phyloP scores from a whole-genome alignment of 2,888 invertebrate species.

The Nesidiocoris tenuis region DNA sequence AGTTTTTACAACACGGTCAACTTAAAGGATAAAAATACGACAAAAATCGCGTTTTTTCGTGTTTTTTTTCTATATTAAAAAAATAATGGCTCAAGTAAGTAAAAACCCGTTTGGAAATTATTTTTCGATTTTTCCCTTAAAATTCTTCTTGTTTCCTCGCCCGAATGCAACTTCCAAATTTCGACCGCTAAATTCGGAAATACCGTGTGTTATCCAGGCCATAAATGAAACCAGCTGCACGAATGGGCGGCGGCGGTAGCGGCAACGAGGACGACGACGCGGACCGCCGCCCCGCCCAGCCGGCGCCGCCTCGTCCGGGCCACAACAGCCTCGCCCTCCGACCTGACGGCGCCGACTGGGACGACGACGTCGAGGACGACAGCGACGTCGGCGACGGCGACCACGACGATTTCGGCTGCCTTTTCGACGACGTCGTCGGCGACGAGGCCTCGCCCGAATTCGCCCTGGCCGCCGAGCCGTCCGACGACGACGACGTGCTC shows the following conservation, averaged over 20 bases:
- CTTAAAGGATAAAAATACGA: no score
- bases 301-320: not conserved
- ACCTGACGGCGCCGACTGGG: not conserved
- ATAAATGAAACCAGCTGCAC: constrained; percentile 32
- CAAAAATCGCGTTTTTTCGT: no score
- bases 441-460: not conserved
- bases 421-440: not conserved
- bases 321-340: not conserved
- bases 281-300: not conserved
- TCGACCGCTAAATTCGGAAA: no score
- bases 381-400: not conserved
- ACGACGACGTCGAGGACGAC: not conserved
- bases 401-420: not conserved
- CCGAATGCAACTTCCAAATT: no score
- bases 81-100: no score
- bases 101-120: no score
- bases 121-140: no score
- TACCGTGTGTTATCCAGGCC: no score
- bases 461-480: not conserved
- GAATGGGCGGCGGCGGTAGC: constrained; percentile 36
- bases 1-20: no score
- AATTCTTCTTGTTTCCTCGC: no score
- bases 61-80: no score
- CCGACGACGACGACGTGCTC: constrained; percentile 3
- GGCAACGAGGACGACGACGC: constrained; percentile 18